Conservation (phyloP, 2,888 invertebrate species). For the Microctonus brassicae region DNA sequence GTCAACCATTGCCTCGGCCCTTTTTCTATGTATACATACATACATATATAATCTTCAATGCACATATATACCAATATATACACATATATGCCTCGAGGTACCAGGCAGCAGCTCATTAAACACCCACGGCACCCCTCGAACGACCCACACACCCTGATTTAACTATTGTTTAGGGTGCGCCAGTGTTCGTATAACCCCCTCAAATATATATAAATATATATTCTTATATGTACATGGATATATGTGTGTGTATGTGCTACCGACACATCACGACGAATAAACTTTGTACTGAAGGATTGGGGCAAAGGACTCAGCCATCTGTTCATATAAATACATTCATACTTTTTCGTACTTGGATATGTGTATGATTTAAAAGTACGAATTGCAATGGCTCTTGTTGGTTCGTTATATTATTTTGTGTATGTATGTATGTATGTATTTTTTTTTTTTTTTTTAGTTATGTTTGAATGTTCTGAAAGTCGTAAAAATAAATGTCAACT, state of each 20-base stretch:
- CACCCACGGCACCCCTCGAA: conserved; percentile 64
- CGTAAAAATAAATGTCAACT: background rate
- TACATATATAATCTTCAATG: background rate
- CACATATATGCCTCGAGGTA: conserved; percentile 37
- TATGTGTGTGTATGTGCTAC: conserved; percentile 3
- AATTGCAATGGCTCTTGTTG: conserved; percentile 58
- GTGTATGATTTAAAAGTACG: conserved; percentile 38
- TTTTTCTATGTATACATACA: conserved; percentile 9
- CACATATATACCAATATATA: conserved; percentile 10
- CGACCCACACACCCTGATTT: conserved; percentile 65
- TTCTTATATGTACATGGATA: background rate
- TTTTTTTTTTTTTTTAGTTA: background rate
- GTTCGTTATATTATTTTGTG: too few species aligned
- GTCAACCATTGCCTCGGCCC: conserved; percentile 21
- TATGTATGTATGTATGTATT: too few species aligned
- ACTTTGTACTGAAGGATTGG: conserved; percentile 51
- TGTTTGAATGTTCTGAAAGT: background rate
- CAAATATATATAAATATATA: background rate
- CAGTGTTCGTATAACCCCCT: conserved; percentile 27
- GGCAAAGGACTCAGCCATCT: conserved; percentile 59
- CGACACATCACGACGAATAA: conserved; percentile 40
- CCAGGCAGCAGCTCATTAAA: conserved; percentile 67
- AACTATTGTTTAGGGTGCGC: conserved; percentile 62
- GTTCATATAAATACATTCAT: conserved; percentile 47
- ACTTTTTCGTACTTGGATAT: conserved; percentile 46